Evolutionary conservation across 2,888 invertebrate species (phyloP), one percentile per base, ranked within the genome.

Genomic region (Saturnia japonica): DNA sequence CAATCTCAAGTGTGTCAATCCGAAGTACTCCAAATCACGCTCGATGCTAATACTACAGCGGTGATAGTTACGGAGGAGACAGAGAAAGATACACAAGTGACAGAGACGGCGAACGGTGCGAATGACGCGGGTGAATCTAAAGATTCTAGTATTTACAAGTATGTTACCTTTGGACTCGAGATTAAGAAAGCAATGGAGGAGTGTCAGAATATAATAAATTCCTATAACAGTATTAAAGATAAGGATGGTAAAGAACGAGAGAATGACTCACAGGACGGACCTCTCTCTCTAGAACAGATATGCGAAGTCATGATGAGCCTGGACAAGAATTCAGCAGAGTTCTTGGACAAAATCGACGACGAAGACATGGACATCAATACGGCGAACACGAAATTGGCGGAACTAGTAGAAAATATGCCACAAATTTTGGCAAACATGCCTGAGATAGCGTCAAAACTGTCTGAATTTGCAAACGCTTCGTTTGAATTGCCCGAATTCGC

Each of bases 121-220:
- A 64, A 40, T 9, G 82, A 82, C 25, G 70, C 78, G 0, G 71
- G 75, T 0, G 78, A 79, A 0, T 74, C 74, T 0, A 90, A 88
- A 73, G 91, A 92, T 45, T 84, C 87, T 0, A 89, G 87, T 64
- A 83, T 91, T 0, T 89, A 89, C 62, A 93, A 92, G 45, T 92
- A 93, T 54, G 90, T 92, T 0, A 89, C 89, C 0, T 92, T 93
- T 42, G 92, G 94, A 0, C 51, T 93, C 40, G 92, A 93, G 80
- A 91, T 94, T 8, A 94, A 93, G 72, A 93, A 91, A 74, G 93
- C 93, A 0, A 92, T 94, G 91, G 94, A 93, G 71, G 93, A 93
- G 60, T 93, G 93, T 73, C 92, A 93, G 79, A 91, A 91, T 75
- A 91, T 93, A 28, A 93, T 93, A 2, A 91, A 91, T 67, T 90